phyloP scores from a whole-genome alignment of 1,140 invertebrate genomes.

The Drosophila funebris region DNA sequence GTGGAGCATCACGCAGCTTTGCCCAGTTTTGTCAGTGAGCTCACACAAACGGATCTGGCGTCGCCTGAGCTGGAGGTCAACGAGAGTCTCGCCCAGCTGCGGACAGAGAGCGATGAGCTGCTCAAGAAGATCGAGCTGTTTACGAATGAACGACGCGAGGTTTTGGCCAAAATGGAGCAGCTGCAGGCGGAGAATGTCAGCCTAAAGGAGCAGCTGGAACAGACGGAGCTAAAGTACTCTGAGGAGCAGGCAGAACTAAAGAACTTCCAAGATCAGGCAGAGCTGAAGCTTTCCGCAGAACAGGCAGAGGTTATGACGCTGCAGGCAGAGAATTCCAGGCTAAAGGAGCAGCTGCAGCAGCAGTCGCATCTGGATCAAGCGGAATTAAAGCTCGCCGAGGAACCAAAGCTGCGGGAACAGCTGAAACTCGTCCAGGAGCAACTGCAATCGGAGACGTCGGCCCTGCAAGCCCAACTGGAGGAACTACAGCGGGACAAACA shows the following conservation, averaged over 20 bases:
- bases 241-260: neutral
- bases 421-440: constrained; percentile 77
- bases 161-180: constrained; percentile 88
- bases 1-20: constrained; percentile 62
- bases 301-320: too few relatives aligned
- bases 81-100: constrained; percentile 85
- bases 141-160: constrained; percentile 87
- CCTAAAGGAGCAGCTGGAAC: neutral
- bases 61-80: constrained; percentile 79
- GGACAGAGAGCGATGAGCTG: constrained; percentile 86
- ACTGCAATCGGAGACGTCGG: constrained; percentile 86
- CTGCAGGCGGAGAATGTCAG: constrained; percentile 86
- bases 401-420: constrained; percentile 10
- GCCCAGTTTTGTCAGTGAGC: constrained; percentile 64
- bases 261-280: constrained; percentile 49
- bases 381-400: constrained; percentile 72
- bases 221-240: neutral
- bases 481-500: constrained; percentile 51
- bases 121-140: constrained; percentile 88
- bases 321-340: constrained; percentile 86
- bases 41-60: constrained; percentile 80
- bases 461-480: constrained; percentile 73
- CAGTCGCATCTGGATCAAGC: constrained; percentile 81
- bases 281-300: constrained; percentile 86
- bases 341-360: constrained; percentile 85